A percentile compares a stretch with the other conserved stretches of the same genome.
Evolutionary conservation across 1,140 invertebrate species (phyloP).

Genomic region (Nixonia krombeini): DNA sequence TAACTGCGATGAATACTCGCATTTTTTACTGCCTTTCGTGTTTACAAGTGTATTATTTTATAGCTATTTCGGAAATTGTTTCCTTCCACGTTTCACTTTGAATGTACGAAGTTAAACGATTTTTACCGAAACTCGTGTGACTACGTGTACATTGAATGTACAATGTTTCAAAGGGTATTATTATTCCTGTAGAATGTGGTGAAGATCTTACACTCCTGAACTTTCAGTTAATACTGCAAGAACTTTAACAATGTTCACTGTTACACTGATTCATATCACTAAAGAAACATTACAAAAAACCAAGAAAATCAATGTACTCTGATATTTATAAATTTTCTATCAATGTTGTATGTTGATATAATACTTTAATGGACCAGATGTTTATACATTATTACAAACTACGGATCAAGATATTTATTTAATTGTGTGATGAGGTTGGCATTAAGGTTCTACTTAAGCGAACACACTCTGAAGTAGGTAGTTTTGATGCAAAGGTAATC

Average conservation of each 20-base stretch:
- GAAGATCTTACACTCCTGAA: conserved; percentile 16
- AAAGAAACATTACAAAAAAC: conserved; percentile 51
- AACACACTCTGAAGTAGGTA: too few species aligned
- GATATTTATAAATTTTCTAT: conserved; percentile 70
- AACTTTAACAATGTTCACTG: conserved; percentile 51
- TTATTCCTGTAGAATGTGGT: too few species aligned
- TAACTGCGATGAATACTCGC: too few species aligned
- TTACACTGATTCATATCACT: conserved; percentile 66
- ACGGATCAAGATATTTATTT: conserved; percentile 62
- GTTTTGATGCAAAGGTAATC: too few species aligned
- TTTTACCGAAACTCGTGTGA: too few species aligned
- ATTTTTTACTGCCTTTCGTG: too few species aligned
- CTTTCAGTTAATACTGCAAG: conserved; percentile 47
- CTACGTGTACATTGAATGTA: conserved; percentile 27
- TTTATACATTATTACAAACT: conserved; percentile 69
- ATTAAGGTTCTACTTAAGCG: conserved; percentile 56
- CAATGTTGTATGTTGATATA: conserved; percentile 67
- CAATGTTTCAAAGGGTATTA: too few species aligned
- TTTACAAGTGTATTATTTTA: too few species aligned
- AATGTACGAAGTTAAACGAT: too few species aligned
- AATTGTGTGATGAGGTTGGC: conserved; percentile 57
- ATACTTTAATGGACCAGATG: conserved; percentile 69
- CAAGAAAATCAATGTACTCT: conserved; percentile 61
- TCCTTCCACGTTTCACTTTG: too few species aligned
- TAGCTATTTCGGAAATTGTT: too few species aligned